Conservation (phyloP, 2,888 invertebrate genomes). For the Napeogenes sylphis region DNA sequence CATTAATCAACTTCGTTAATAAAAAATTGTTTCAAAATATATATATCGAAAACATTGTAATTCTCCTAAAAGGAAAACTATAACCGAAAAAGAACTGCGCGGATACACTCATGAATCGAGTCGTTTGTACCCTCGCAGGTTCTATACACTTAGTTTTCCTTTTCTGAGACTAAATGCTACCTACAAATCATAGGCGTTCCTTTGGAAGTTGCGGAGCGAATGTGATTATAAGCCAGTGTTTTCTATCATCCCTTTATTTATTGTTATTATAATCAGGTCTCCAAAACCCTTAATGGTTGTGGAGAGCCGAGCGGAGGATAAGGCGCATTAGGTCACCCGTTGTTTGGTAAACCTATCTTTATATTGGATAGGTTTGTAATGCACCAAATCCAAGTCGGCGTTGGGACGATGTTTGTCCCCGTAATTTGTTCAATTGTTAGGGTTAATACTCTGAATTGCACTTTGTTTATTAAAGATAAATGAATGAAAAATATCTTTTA, state of each 20-base stretch:
- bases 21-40: slow-evolving; percentile 32
- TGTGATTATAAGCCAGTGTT: slow-evolving; percentile 60
- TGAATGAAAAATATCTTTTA: slow-evolving; percentile 63
- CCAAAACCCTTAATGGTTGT: slow-evolving; percentile 59
- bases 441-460: slow-evolving; percentile 78
- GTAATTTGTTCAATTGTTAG: slow-evolving; percentile 76
- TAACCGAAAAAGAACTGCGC: slow-evolving; percentile 49
- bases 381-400: slow-evolving; percentile 54
- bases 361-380: slow-evolving; percentile 42
- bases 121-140: slow-evolving; percentile 62
- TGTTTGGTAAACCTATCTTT: slow-evolving; percentile 34
- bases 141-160: slow-evolving; percentile 56
- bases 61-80: slow-evolving; percentile 63
- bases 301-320: slow-evolving; percentile 53
- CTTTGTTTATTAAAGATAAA: slow-evolving; percentile 79
- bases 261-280: slow-evolving; percentile 56
- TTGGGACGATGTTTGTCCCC: slow-evolving; percentile 61
- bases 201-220: slow-evolving; percentile 73
- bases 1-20: slow-evolving; percentile 16
- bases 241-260: slow-evolving; percentile 49
- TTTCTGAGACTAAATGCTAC: slow-evolving; percentile 46
- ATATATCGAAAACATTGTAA: slow-evolving; percentile 59
- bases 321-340: slow-evolving; percentile 41
- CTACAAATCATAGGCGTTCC: slow-evolving; percentile 59
- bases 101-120: slow-evolving; percentile 54